phyloP scores from a whole-genome alignment of 2,888 invertebrate genomes.

The Hermaeophaga mercurialis region DNA sequence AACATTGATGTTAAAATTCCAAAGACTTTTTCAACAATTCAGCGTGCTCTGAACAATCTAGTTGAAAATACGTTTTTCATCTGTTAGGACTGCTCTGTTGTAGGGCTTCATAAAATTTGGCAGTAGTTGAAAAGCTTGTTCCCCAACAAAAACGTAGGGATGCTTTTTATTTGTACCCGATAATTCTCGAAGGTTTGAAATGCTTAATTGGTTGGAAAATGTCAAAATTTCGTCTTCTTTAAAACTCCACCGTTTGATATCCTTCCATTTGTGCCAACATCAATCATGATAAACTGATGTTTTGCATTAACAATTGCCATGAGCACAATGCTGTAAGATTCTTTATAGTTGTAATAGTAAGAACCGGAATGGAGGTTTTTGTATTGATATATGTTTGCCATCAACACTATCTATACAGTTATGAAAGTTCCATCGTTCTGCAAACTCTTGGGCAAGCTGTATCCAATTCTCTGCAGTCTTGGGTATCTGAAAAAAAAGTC shows the following conservation, averaged over 20 bases:
- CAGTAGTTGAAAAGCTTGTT: constrained; percentile 38
- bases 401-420: constrained; percentile 30
- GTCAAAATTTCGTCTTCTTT: no score
- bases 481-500: constrained; percentile 11
- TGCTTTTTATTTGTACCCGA: neutral
- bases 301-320: constrained; percentile 51
- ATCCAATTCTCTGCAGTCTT: constrained; percentile 13
- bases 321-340: constrained; percentile 47
- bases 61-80: constrained; percentile 32
- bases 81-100: constrained; percentile 23
- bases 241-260: no score
- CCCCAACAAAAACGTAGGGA: constrained; percentile 33
- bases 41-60: no score
- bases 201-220: neutral
- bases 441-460: constrained; percentile 12
- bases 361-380: constrained; percentile 44
- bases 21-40: no score
- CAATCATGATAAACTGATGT: no score
- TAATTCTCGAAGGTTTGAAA: neutral
- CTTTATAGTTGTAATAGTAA: constrained; percentile 48
- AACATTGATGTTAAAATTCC: no score
- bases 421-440: constrained; percentile 38
- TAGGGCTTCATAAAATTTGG: constrained; percentile 36
- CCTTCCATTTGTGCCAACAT: no score
- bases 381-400: constrained; percentile 47